Conservation (phyloP, 1,140 invertebrate species). For the Tetraneura akinire region DNA sequence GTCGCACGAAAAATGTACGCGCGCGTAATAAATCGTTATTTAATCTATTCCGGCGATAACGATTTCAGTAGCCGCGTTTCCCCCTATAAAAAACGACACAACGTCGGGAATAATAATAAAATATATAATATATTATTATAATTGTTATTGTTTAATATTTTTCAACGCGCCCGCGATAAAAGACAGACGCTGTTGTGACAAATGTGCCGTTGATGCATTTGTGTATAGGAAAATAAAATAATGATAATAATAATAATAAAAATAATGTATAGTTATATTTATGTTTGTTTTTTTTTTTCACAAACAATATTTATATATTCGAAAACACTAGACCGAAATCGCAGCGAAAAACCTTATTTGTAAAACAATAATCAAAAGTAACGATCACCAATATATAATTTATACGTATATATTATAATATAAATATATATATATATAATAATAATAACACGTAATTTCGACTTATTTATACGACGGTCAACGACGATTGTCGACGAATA, state of each 20-base stretch:
- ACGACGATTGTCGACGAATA: too few species aligned
- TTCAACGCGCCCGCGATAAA: constrained; percentile 38
- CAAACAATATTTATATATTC: constrained; percentile 16
- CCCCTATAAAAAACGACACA: too few species aligned
- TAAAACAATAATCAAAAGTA: constrained; percentile 39
- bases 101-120: not conserved
- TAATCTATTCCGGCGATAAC: constrained; percentile 33
- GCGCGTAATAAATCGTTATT: constrained; percentile 49
- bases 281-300: constrained; percentile 26
- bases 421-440: too few species aligned
- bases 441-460: too few species aligned
- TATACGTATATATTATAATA: too few species aligned
- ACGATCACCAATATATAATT: not conserved
- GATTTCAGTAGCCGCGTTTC: constrained; percentile 3
- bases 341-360: constrained; percentile 10
- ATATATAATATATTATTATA: not conserved
- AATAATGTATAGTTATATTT: constrained; percentile 49
- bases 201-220: constrained; percentile 46
- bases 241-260: constrained; percentile 29
- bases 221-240: not conserved
- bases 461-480: too few species aligned
- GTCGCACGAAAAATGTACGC: not conserved
- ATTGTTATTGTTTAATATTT: constrained; percentile 50
- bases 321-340: constrained; percentile 32
- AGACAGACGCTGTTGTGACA: constrained; percentile 45